A percentile compares a stretch with the other conserved stretches of the same genome.
These are phyloP conservation scores for Phaonia tiefii DNA, from an alignment of 2,888 invertebrate species.

Conservation along the genomic window DNA sequence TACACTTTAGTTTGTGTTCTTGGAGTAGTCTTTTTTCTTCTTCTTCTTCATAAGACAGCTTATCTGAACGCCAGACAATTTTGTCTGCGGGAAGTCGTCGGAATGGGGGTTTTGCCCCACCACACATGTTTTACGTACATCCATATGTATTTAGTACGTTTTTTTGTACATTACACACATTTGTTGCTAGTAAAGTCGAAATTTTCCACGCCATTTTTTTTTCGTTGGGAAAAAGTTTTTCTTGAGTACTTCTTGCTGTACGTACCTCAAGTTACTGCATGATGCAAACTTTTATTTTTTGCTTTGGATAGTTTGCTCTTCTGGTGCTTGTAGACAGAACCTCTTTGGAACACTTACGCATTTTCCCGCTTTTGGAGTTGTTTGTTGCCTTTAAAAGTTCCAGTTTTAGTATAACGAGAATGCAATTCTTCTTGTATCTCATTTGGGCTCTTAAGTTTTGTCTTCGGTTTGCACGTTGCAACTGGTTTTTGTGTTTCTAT, in stretches of 20 bases:
- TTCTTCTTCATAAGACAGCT: constrained; percentile 31
- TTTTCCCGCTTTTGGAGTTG: constrained; percentile 53
- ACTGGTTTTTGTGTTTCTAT: constrained; percentile 16
- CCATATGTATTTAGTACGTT: too few species aligned
- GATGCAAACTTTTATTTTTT: constrained; percentile 27
- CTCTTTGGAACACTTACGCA: constrained; percentile 59
- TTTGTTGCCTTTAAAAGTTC: neutral
- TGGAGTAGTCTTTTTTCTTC: constrained; percentile 13
- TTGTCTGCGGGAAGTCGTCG: constrained; percentile 11
- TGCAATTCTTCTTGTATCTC: constrained; percentile 37
- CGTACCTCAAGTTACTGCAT: neutral
- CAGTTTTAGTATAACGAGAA: constrained; percentile 19
- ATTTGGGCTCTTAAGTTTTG: constrained; percentile 43
- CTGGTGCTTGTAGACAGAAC: neutral
- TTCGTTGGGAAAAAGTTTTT: constrained; percentile 7
- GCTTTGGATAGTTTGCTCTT: neutral
- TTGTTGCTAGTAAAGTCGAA: neutral
- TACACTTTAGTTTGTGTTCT: constrained; percentile 58
- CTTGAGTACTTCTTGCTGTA: neutral
- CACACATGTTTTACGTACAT: too few species aligned
- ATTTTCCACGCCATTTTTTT: neutral
- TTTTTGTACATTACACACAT: neutral
- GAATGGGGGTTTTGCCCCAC: neutral
- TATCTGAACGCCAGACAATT: constrained; percentile 52
- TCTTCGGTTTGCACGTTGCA: constrained; percentile 8